These are phyloP conservation scores for Micrastur ruficollis DNA, from an alignment of 2,797 vertebrate genomes.

Conservation along the genomic window DNA sequence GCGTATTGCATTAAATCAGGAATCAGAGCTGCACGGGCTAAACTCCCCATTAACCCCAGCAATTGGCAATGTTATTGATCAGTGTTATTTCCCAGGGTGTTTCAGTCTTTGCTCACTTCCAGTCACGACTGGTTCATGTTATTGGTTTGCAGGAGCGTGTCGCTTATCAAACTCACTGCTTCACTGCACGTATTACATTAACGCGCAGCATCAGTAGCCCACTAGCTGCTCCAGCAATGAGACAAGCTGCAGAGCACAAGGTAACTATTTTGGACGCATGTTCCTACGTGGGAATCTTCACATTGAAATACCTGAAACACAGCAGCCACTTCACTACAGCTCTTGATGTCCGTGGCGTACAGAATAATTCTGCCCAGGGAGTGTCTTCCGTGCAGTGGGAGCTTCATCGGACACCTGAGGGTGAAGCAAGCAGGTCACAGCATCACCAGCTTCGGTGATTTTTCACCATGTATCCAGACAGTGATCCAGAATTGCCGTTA, in stretches of 20 bases:
- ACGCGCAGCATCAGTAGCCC: background rate
- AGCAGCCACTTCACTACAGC: background rate
- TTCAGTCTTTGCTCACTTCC: background rate
- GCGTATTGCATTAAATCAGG: background rate
- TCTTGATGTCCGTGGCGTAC: background rate
- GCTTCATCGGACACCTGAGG: background rate
- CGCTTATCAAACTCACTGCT: background rate
- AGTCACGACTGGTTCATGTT: background rate
- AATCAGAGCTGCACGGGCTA: background rate
- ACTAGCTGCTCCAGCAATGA: background rate
- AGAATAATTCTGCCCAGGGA: background rate
- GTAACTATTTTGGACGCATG: background rate
- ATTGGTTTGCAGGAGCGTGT: background rate
- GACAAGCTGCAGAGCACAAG: background rate
- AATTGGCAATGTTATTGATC: background rate
- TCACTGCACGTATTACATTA: background rate
- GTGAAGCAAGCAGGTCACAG: background rate
- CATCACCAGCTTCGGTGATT: background rate
- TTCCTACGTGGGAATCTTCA: background rate
- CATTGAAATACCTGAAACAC: background rate
- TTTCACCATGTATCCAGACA: background rate
- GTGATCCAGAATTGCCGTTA: background rate
- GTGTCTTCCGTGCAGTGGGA: background rate
- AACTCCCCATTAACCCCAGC: background rate
- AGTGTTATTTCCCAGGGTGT: background rate